Evolutionary conservation across 2,888 invertebrate species (phyloP).

Genomic region (Cryptus armator): DNA sequence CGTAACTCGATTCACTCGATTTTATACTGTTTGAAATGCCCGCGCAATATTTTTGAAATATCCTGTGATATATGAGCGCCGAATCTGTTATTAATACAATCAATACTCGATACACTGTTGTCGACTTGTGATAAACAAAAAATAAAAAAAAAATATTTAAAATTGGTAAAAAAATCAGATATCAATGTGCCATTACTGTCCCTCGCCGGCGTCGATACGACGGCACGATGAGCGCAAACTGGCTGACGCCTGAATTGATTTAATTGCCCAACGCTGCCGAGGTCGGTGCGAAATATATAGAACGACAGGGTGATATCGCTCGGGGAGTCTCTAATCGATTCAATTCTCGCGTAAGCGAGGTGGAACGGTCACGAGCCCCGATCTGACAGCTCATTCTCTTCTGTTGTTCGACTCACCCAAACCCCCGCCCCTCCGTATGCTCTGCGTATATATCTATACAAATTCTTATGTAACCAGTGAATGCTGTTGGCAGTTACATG

Average conservation of each 20-base stretch:
- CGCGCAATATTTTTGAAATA: too few species aligned
- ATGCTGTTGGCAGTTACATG: too few species aligned
- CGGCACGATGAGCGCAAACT: constrained; percentile 61
- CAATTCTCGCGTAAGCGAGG: constrained; percentile 74
- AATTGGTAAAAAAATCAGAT: background rate
- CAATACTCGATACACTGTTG: too few species aligned
- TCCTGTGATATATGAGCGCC: background rate
- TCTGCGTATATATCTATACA: constrained; percentile 40
- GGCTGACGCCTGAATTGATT: constrained; percentile 42
- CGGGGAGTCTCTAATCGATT: constrained; percentile 74
- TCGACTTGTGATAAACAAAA: too few species aligned
- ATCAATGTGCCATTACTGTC: constrained; percentile 22
- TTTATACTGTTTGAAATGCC: too few species aligned
- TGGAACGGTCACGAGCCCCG: constrained; percentile 74
- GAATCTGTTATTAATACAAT: too few species aligned
- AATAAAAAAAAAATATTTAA: too few species aligned
- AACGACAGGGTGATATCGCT: background rate
- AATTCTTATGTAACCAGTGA: background rate
- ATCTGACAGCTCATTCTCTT: constrained; percentile 22
- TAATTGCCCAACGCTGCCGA: constrained; percentile 44
- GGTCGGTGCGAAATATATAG: constrained; percentile 5
- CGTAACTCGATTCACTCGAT: too few species aligned
- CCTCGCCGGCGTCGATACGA: constrained; percentile 22
- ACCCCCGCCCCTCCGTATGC: constrained; percentile 24
- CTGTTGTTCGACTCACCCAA: constrained; percentile 56